Evolutionary conservation across 2,888 invertebrate species (phyloP).

Genomic region (Morpho deidamia): DNA sequence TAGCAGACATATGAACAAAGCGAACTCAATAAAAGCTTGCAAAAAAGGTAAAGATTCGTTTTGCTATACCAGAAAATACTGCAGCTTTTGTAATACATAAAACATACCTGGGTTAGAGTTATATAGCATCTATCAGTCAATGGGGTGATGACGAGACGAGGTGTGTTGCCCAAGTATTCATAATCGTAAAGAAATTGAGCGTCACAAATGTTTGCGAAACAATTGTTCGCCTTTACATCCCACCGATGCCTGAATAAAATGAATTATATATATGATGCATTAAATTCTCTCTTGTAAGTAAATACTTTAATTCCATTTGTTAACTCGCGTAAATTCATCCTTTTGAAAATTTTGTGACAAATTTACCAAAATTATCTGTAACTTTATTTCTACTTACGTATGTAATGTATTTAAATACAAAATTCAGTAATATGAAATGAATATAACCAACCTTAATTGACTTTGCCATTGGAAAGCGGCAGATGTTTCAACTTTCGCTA

Average conservation of each 20-base stretch:
- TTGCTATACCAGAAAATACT: no score
- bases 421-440: neutral
- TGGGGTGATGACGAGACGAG: conserved; percentile 95
- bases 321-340: no score
- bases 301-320: no score
- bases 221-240: conserved; percentile 88
- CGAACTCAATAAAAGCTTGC: no score
- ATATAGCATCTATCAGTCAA: conserved; percentile 97
- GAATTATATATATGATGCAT: neutral
- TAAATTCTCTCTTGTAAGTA: no score
- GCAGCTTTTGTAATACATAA: neutral
- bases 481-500: conserved; percentile 87
- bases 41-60: no score
- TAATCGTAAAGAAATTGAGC: conserved; percentile 95
- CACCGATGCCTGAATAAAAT: conserved; percentile 81
- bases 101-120: conserved; percentile 88
- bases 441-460: conserved; percentile 81
- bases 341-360: no score
- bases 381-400: no score
- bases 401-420: no score
- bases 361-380: no score
- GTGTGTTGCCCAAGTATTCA: conserved; percentile 96
- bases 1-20: no score
- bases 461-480: conserved; percentile 94
- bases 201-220: conserved; percentile 96